Evolutionary conservation across 2,113 vertebrate genomes (phyloP).

Genomic region (Oenanthe melanoleuca): DNA sequence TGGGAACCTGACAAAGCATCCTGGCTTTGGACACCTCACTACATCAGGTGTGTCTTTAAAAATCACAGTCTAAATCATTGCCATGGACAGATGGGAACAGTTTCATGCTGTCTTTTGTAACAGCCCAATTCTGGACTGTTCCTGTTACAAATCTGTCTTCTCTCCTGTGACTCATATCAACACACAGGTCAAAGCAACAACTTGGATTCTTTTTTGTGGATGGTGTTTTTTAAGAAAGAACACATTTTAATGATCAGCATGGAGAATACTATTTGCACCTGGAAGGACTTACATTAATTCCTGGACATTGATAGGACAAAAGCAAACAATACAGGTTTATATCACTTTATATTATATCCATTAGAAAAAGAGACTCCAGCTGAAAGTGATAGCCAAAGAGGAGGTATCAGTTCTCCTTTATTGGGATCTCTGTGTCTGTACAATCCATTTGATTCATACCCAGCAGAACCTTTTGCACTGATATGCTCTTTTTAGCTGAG

Average conservation of each 20-base stretch:
- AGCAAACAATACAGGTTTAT: neutral
- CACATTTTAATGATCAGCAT: neutral
- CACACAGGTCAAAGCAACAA: neutral
- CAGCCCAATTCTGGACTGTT: neutral
- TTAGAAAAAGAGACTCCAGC: neutral
- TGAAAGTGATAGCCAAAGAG: neutral
- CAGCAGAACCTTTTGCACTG: neutral
- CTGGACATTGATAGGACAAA: neutral
- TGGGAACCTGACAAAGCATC: neutral
- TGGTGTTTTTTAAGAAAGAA: neutral
- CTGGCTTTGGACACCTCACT: neutral
- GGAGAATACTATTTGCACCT: neutral
- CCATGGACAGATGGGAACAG: neutral
- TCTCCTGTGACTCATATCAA: neutral
- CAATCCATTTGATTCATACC: neutral
- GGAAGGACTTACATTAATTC: neutral
- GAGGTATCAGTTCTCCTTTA: neutral
- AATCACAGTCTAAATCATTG: neutral
- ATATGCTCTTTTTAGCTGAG: neutral
- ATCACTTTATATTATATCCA: neutral
- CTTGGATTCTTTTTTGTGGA: neutral
- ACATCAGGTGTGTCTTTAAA: slow-evolving; percentile 11
- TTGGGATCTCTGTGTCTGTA: neutral
- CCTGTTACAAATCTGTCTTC: neutral
- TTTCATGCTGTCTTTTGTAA: neutral